Percentiles rank a stretch among this genome's conserved stretches.
These are phyloP conservation scores for Speoplatyrhinus poulsoni DNA, from an alignment of 2,113 vertebrate species.

Conservation along the genomic window DNA sequence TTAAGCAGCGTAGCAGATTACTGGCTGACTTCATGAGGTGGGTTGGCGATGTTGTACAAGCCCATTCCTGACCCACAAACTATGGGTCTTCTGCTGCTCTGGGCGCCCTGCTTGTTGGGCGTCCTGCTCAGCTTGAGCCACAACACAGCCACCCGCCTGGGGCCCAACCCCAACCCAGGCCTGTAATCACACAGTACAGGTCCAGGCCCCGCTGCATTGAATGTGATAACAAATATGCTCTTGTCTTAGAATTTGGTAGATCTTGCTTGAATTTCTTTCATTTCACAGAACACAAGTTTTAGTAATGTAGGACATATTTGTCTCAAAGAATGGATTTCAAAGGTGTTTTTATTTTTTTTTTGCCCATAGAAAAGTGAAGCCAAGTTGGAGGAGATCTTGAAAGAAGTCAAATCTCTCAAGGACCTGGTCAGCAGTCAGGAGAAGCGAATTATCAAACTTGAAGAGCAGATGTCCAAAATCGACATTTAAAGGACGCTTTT, in stretches of 20 bases:
- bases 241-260: too few species aligned
- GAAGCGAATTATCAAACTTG: conserved; percentile 92
- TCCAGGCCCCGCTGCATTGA: conserved; percentile 12
- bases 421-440: conserved; percentile 93
- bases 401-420: conserved; percentile 93
- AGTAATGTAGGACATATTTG: too few species aligned
- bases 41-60: conserved; percentile 37
- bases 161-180: conserved; percentile 50
- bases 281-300: too few species aligned
- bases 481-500: conserved; percentile 77
- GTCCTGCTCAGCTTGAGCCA: conserved; percentile 51
- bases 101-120: conserved; percentile 39
- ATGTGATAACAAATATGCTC: background rate
- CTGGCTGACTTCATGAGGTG: conserved; percentile 22
- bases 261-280: too few species aligned
- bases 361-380: conserved; percentile 85
- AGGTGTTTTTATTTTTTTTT: conserved; percentile 20
- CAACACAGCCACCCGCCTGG: conserved; percentile 43
- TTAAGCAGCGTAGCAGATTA: background rate
- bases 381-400: conserved; percentile 94
- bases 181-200: conserved; percentile 57
- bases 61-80: conserved; percentile 43
- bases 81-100: conserved; percentile 37
- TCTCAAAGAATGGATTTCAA: background rate
- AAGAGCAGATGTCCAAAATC: conserved; percentile 93